phyloP scores from a whole-genome alignment of 2,113 vertebrate genomes.

The Guaruba guarouba region DNA sequence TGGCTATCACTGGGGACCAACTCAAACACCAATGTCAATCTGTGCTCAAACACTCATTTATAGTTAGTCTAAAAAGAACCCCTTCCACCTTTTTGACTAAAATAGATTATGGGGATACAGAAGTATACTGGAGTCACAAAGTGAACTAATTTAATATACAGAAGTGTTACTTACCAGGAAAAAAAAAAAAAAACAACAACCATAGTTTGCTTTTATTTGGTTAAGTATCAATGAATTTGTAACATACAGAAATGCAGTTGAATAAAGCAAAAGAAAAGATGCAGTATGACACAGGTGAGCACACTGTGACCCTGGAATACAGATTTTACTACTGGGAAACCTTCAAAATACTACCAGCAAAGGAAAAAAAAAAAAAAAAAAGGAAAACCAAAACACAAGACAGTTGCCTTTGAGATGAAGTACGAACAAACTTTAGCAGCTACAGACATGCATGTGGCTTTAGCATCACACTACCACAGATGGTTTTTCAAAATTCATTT shows the following conservation, averaged over 20 bases:
- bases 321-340: neutral
- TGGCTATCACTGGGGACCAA: neutral
- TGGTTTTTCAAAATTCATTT: neutral
- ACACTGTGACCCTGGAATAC: neutral
- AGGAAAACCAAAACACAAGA: neutral
- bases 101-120: neutral
- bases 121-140: neutral
- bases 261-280: neutral
- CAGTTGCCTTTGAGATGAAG: neutral
- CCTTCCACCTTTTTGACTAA: neutral
- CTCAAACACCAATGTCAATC: rapidly evolving
- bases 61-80: neutral
- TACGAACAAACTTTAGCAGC: neutral
- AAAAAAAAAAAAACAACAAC: neutral
- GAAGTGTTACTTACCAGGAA: neutral
- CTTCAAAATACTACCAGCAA: neutral
- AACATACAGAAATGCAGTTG: neutral
- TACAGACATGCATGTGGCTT: neutral
- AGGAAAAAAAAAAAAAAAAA: neutral
- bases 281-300: neutral
- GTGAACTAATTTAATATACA: neutral
- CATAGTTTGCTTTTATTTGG: neutral
- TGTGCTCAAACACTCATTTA: neutral
- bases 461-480: neutral
- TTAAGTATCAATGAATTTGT: neutral